Evolutionary conservation across 2,113 vertebrate genomes (phyloP).

Genomic region (Tachuris rubrigastra): DNA sequence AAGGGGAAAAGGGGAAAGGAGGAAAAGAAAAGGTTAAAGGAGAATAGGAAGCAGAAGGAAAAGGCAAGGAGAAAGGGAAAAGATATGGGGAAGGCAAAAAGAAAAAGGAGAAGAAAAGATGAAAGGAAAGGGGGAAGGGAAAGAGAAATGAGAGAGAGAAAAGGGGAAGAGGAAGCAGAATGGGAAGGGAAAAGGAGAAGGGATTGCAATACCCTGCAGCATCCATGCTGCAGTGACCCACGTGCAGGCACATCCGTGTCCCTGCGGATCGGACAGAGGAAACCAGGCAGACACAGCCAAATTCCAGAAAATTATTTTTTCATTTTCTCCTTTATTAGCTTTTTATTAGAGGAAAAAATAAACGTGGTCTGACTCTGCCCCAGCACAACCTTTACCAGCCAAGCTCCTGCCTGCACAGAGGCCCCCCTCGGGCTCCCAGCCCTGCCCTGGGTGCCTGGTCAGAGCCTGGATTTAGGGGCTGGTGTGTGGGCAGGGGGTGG

Average conservation of each 20-base stretch:
- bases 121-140: too few relatives aligned
- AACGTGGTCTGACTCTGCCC: background rate
- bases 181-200: too few relatives aligned
- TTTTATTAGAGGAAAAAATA: slow-evolving; percentile 60
- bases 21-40: background rate
- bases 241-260: background rate
- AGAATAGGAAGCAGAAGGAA: background rate
- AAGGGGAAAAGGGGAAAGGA: background rate
- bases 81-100: rapidly evolving
- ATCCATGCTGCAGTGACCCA: background rate
- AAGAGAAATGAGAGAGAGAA: background rate
- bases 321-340: slow-evolving; percentile 68
- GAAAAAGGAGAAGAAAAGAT: too few relatives aligned
- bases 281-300: background rate
- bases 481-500: rapidly evolving
- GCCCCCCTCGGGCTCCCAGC: background rate
- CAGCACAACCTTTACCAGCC: background rate
- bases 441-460: background rate
- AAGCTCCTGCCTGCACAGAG: background rate
- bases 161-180: background rate
- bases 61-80: background rate
- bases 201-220: background rate
- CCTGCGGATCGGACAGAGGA: background rate
- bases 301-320: slow-evolving; percentile 65
- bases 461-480: background rate